Base-by-base conservation (phyloP, 2,797 vertebrate genomes). In the Enteromius unitaeniatus region DNA sequence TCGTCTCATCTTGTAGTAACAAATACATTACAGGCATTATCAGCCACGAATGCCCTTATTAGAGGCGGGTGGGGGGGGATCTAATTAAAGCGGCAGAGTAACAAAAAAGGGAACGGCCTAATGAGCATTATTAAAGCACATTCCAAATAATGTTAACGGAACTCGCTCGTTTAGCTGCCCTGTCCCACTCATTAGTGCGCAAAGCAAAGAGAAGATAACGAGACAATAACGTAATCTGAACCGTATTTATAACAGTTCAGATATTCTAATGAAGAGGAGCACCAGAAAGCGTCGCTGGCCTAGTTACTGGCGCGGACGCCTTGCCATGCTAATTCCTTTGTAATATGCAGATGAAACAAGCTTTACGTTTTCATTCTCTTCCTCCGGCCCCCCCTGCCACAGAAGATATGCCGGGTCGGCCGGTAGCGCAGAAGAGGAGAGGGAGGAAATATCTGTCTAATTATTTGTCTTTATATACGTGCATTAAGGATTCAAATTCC, bases 381-480 rank as follows among this genome's bases (percentile, higher is more conserved):
- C 14, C 60, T 11, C n/a, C 31, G 13, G 53, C 26, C 37, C 79
- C 51, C 7, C 23, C 60, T 3, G 55, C 74, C 26, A 34, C 76
- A 65, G 85, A 88, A 91, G 92, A 92, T 86, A 84, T 26, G 86
- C 84, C 86, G 90, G 91, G 92, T 95, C 92, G 91, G 93, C 87
- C 80, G 78, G 90, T 92, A 89, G 92, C 88, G 91, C 93, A 92
- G 91, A 88, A 90, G 87, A 87, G 75, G 87, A 86, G 85, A 91
- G 89, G 89, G 92, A 95, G 92, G 92, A 95, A 96, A 94, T 93
- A 96, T 95, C 93, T 92, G 93, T 95, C 93, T 94, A 96, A 97
- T 97, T 96, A 96, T 96, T 96, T 95, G 93, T 92, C 93, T 95
- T 96, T 95, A 94, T 95, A 95, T 94, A 94, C 89, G 89, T 92